Conservation (phyloP, 2,113 vertebrate genomes). For the Enhydra lutris region DNA sequence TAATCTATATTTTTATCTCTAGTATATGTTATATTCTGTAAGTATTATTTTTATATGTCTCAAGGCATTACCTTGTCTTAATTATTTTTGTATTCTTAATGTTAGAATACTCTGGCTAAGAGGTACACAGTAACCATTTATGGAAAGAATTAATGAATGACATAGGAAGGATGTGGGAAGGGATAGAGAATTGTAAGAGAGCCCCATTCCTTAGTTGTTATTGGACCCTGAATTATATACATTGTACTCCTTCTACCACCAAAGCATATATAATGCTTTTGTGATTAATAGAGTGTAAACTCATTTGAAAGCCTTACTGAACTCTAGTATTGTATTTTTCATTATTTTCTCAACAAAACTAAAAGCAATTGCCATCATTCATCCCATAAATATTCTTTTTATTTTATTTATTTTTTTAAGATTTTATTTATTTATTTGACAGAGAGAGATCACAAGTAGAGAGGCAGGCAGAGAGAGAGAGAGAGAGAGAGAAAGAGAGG, state of each 20-base stretch:
- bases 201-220: background rate
- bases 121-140: background rate
- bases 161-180: background rate
- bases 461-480: no score
- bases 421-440: no score
- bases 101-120: background rate
- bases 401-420: no score
- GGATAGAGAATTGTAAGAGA: background rate
- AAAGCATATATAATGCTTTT: background rate
- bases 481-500: no score
- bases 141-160: slow-evolving; percentile 21
- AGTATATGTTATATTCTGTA: background rate
- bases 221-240: background rate
- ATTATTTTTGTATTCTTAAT: slow-evolving; percentile 18
- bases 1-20: background rate
- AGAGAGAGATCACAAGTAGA: no score
- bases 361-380: background rate
- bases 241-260: background rate
- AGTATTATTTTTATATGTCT: background rate
- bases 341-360: slow-evolving; percentile 26
- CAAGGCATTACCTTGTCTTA: background rate
- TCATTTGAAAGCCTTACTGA: slow-evolving; percentile 9
- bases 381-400: background rate
- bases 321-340: background rate
- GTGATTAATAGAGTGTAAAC: background rate